Conservation (phyloP, 2,113 vertebrate species). For the Crypturellus undulatus region DNA sequence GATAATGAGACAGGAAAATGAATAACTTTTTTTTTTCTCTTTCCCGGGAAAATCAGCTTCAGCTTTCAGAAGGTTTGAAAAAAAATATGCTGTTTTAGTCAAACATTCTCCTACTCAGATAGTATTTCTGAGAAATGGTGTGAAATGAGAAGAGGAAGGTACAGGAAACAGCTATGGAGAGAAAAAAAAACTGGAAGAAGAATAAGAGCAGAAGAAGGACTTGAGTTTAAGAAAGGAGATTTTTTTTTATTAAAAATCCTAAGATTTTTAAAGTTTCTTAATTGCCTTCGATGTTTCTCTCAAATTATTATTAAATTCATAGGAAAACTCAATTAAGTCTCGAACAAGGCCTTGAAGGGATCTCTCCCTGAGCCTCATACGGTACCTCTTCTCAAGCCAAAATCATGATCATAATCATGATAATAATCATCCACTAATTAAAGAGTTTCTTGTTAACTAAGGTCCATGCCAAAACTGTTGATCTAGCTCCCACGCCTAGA, state of each 20-base stretch:
- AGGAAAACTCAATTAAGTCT: background rate
- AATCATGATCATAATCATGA: no score
- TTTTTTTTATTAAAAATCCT: background rate
- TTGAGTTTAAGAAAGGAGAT: background rate
- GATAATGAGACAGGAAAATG: background rate
- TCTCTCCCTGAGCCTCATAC: background rate
- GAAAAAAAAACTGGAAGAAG: background rate
- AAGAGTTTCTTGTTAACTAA: background rate
- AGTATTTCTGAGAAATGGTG: background rate
- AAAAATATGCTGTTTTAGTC: background rate
- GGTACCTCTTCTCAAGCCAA: background rate
- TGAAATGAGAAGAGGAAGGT: background rate
- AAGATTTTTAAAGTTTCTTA: background rate
- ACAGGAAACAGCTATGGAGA: background rate
- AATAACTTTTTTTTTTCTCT: background rate
- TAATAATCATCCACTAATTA: background rate
- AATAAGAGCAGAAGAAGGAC: background rate
- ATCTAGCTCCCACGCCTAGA: background rate
- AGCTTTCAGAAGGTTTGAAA: background rate
- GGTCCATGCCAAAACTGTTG: background rate
- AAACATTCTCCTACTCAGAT: background rate
- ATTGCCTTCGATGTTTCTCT: background rate
- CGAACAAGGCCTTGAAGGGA: background rate
- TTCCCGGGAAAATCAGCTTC: background rate
- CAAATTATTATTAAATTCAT: background rate